Percentiles rank a stretch among this genome's conserved stretches.
These are phyloP conservation scores for Chondrilla cf. caribensis DNA, from an alignment of 37 sponge, comb jelly and placozoan species.

Conservation along the genomic window DNA sequence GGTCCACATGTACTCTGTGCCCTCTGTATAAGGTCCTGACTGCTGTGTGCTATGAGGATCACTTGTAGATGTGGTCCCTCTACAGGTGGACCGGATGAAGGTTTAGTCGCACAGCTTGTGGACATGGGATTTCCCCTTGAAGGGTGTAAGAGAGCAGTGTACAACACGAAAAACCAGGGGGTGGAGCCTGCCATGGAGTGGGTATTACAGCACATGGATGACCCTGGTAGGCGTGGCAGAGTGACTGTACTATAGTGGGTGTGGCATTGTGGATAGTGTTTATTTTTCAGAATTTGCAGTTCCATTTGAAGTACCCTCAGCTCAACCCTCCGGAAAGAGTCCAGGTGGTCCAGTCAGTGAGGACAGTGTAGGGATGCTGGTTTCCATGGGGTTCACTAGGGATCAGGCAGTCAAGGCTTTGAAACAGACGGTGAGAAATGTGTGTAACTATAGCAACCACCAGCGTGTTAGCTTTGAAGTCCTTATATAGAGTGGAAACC, in stretches of 20 bases:
- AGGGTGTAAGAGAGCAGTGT: conserved; percentile 83
- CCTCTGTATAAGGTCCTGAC: no score
- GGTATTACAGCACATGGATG: conserved; percentile 89
- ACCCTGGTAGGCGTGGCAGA: conserved; percentile 54
- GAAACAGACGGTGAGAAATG: conserved; percentile 52
- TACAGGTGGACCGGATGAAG: conserved; percentile 63
- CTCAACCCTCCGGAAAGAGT: not conserved
- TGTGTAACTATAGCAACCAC: not conserved
- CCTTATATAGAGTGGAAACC: conserved; percentile 47
- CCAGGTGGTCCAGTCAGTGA: conserved; percentile 36
- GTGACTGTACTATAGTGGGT: not conserved
- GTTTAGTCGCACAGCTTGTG: conserved; percentile 62
- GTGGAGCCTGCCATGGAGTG: conserved; percentile 90
- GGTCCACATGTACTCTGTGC: no score
- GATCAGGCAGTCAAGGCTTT: conserved; percentile 76
- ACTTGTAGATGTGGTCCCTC: no score
- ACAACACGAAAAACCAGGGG: conserved; percentile 81
- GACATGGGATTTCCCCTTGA: conserved; percentile 88
- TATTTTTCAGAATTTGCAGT: conserved; percentile 52
- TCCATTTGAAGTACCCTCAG: conserved; percentile 45
- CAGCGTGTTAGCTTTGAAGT: not conserved
- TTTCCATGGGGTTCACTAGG: conserved; percentile 76
- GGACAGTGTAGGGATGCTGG: conserved; percentile 63
- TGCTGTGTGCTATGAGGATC: no score
- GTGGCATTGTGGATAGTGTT: not conserved